Percentiles rank a stretch among this genome's conserved stretches.
Conservation (phyloP, 2,113 vertebrate species). For the Ochotona princeps region DNA sequence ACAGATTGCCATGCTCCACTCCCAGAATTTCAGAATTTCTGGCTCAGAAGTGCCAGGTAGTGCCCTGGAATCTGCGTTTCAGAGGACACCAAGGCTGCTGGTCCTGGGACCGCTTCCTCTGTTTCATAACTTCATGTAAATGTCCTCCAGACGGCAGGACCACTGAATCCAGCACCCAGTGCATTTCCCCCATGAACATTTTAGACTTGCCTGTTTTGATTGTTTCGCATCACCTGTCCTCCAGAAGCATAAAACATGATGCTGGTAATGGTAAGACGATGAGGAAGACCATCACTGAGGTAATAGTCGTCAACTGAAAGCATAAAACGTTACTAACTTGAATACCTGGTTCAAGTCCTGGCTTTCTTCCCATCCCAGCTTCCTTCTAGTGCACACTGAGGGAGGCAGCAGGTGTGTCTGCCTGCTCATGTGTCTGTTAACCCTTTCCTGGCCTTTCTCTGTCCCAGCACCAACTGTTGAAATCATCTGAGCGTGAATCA, state of each 20-base stretch:
- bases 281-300: not conserved
- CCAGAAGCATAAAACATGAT: not conserved
- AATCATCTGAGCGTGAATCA: too few relatives aligned
- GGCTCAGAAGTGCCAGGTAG: not conserved
- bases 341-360: too few relatives aligned
- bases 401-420: too few relatives aligned
- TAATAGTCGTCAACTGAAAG: too few relatives aligned
- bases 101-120: not conserved
- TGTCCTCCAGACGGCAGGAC: not conserved
- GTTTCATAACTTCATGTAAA: not conserved
- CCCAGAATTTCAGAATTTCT: slow-evolving; percentile 15
- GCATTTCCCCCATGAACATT: not conserved
- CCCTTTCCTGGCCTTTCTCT: too few relatives aligned
- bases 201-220: not conserved
- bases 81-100: not conserved
- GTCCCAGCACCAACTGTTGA: too few relatives aligned
- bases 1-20: not conserved
- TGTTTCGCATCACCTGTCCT: not conserved
- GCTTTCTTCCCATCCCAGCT: too few relatives aligned
- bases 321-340: too few relatives aligned
- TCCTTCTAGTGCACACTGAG: too few relatives aligned
- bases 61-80: not conserved
- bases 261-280: not conserved
- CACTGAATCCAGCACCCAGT: not conserved
- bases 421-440: too few relatives aligned